Base-by-base conservation (phyloP, 2,113 vertebrate genomes). In the Alligator mississippiensis region DNA sequence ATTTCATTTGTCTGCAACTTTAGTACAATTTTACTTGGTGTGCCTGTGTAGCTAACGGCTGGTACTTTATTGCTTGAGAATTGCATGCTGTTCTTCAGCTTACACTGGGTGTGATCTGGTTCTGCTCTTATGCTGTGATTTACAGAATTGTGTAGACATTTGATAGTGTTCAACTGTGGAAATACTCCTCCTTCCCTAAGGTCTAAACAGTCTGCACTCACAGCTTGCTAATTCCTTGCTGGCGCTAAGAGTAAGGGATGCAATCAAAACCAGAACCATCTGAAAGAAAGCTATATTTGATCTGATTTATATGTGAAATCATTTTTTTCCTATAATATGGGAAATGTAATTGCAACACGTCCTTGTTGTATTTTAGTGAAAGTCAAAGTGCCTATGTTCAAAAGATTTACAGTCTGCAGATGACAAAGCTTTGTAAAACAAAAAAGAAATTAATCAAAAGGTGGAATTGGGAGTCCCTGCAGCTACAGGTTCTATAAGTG, bases 231-330 rank as follows among this genome's bases (percentile, higher is more conserved):
- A 85, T 79, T 88, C 84, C 21, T 18, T 22, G 66, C 76, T 19
- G 19, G 34, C 59, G 19, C 34, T 47, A 38, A 93, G 54, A 74
- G 11, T 14, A 85, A 92, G 28, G 17, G 76, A 83, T 72, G 47
- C 30, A 91, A 58, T 80, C 77, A 90, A 79, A 91, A 91, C 6
- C 5, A 79, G 86, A 91, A 77, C 11, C 88, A 21, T 62, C 57
- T 77, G 72, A 96, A 96, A 89, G 90, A 95, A 89, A 85, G 30
- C 6, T 38, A n/a, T 66, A 38, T 84, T 93, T 91, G 28, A 70
- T 89, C 58, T 62, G 54, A 77, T 13, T 87, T 83, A 11, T 14
- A 66, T 77, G 86, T 90, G 47, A 75, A 17, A 82, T 19, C 5
- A 80, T 2, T 19, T 74, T 80, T 77, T 91, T 84, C 38, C 2